Base-by-base conservation (phyloP, 1,140 invertebrate genomes). In the Trichonephila clavata region DNA sequence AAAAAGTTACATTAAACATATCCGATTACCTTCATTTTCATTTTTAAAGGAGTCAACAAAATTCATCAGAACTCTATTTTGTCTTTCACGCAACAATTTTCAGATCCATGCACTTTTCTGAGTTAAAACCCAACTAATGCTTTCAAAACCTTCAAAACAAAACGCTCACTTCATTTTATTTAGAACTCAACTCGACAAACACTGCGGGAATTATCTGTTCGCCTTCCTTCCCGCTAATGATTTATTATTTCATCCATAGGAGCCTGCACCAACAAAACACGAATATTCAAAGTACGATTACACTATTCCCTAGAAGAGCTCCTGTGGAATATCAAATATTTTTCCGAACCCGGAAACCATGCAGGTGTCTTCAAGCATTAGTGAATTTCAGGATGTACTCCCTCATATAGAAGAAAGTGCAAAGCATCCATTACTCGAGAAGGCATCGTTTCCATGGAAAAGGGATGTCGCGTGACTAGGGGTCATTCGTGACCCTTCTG, bases 361-460 rank as follows among this genome's bases (percentile, higher is more conserved):
- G 59, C 86, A 87, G 86, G 61, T 87, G 86, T 87, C 86, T 59
- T 32, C 43, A 32, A 65, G 27, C 86, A 87, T 87, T 87, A 87
- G 86, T 39, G 39, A 32, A 65, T 87, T 39, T 87, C 32, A 43
- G 61, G 86, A 87, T 63, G n/a, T 60, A 68, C 60, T 65, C 1
- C 43, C 57, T 87, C 59, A n/a, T 59, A 63, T 21, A 16, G 86
- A 43, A 43, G 86, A 24, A 65, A 24, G 59, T 87, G 86, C 61
- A 1, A 21, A 87, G 86, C 86, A 87, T 87, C 86, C 60, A 87
- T 87, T 87, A 87, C 86, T 24, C 83, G 27, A 27, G 39, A 57
- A 84, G 43, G 81, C 81, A 84, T 84, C 81, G 59, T 65, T 65
- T 65, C 39, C 27, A 77, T 87, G 60, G 86, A 18, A 68, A 24